Evolutionary conservation across 2,113 vertebrate genomes (phyloP), one percentile per base, ranked within the genome.

Genomic region (Elanus axillaris): DNA sequence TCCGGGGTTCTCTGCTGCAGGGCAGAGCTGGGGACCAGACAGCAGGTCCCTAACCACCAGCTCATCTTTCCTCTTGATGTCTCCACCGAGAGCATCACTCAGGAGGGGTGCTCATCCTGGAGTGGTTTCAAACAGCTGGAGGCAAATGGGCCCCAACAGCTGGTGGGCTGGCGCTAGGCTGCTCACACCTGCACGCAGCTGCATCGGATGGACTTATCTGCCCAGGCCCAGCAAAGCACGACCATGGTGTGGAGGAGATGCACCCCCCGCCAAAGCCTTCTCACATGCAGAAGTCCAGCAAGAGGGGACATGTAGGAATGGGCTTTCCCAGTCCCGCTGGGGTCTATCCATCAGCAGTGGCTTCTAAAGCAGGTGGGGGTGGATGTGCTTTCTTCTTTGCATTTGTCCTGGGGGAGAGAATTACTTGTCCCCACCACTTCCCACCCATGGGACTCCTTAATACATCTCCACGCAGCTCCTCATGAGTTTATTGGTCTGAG

Each of bases 401-500:
- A 56, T 90, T 72, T 76, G 43, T 71, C 76, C 45, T 40, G 9
- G 16, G 45, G 47, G 56, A 94, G 17, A 93, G 74, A 82, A 91
- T 56, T 74, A 92, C 26, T 93, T 31, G 52, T 58, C 4, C 59
- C 40, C 11, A 8, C 0, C 1, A n/a, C 17, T 73, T 74, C 55
- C 85, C 17, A 84, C 62, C 62, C 32, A 0, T 2, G 31, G 58
- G 75, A 86, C 86, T 89, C 78, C 60, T 95, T 91, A 93, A 93
- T 94, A 74, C 19, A 11, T 93, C 93, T 87, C 91, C 64, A 67
- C 50, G 45, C 86, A 94, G 82, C 86, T 92, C 86, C 67, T 93
- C 88, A 76, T 2, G 2, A 92, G 53, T 92, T 92, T 95, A 87
- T 85, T 95, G 84, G 81, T 87, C 94, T 88, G 67, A 93, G 82